These are phyloP conservation scores for Acipenser oxyrinchus DNA, from an alignment of 2,797 vertebrate species.

Conservation along the genomic window DNA sequence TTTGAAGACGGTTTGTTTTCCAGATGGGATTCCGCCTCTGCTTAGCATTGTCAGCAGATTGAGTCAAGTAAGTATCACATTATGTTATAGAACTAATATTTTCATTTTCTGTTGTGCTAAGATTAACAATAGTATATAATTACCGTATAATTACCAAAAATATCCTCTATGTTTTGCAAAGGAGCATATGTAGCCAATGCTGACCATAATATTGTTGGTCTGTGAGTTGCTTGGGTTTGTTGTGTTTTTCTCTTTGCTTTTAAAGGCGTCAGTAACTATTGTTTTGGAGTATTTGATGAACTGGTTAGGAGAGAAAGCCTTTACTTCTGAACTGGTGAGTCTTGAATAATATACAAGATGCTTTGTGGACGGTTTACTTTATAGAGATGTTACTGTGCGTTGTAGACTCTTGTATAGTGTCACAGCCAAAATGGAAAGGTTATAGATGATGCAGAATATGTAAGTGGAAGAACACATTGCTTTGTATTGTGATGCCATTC, in stretches of 20 bases:
- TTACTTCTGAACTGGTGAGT: constrained; percentile 71
- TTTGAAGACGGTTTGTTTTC: constrained; percentile 23
- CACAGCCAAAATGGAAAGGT: too few relatives aligned
- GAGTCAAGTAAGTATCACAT: constrained; percentile 70
- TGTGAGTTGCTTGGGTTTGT: too few relatives aligned
- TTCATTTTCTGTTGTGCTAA: background rate
- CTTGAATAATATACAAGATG: constrained; percentile 20
- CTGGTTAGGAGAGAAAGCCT: constrained; percentile 84
- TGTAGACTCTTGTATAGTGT: too few relatives aligned
- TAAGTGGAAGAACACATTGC: background rate
- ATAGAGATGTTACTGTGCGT: background rate
- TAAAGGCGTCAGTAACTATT: constrained; percentile 74
- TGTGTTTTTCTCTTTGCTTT: constrained; percentile 14
- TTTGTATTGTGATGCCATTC: too few relatives aligned
- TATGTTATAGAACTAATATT: background rate
- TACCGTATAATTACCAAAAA: too few relatives aligned
- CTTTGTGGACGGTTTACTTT: background rate
- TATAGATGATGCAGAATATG: background rate
- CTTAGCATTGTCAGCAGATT: constrained; percentile 90
- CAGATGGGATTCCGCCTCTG: constrained; percentile 90
- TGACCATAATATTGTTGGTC: too few relatives aligned
- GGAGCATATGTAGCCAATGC: too few relatives aligned
- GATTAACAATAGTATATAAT: too few relatives aligned
- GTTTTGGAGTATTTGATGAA: constrained; percentile 80
- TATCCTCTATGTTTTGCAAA: too few relatives aligned